Evolutionary conservation across 2,888 invertebrate species (phyloP).

Genomic region (Listrodromus nycthemerus): DNA sequence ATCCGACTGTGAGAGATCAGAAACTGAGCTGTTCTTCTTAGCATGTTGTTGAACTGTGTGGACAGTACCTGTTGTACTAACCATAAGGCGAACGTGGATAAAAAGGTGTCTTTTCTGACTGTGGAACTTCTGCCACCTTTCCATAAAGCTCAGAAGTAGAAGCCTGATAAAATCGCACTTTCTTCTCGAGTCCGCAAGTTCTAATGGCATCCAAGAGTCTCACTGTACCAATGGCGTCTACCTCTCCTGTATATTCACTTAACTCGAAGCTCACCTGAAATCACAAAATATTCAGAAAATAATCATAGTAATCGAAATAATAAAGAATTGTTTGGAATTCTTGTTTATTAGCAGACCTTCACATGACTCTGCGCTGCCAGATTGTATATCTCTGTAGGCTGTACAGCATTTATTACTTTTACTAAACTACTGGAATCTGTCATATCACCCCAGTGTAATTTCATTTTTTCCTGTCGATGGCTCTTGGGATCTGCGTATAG

Average conservation of each 20-base stretch:
- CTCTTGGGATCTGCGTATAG: constrained; percentile 95
- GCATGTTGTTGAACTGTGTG: neutral
- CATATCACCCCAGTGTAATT: constrained; percentile 99
- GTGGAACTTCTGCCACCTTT: constrained; percentile 96
- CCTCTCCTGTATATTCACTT: constrained; percentile 99
- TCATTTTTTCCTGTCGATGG: constrained; percentile 95
- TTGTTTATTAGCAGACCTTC: constrained; percentile 87
- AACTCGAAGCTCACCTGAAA: constrained; percentile 95
- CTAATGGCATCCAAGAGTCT: constrained; percentile 96
- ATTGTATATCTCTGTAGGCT: constrained; percentile 98
- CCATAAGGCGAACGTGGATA: constrained; percentile 98
- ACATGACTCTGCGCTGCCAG: constrained; percentile 99
- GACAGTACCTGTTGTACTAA: constrained; percentile 83
- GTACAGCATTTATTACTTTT: constrained; percentile 91
- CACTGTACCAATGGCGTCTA: constrained; percentile 97
- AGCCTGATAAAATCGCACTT: constrained; percentile 96
- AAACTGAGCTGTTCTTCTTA: neutral
- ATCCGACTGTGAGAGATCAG: neutral
- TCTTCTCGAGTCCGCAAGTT: constrained; percentile 93
- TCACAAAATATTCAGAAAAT: constrained; percentile 31
- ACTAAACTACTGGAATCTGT: constrained; percentile 98
- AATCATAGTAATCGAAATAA: neutral
- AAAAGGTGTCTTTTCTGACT: constrained; percentile 97
- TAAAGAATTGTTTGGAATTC: neutral
- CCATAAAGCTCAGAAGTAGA: constrained; percentile 98